Evolutionary conservation across 2,797 vertebrate species (phyloP).

Genomic region (Phrynocephalus guinanensis): DNA sequence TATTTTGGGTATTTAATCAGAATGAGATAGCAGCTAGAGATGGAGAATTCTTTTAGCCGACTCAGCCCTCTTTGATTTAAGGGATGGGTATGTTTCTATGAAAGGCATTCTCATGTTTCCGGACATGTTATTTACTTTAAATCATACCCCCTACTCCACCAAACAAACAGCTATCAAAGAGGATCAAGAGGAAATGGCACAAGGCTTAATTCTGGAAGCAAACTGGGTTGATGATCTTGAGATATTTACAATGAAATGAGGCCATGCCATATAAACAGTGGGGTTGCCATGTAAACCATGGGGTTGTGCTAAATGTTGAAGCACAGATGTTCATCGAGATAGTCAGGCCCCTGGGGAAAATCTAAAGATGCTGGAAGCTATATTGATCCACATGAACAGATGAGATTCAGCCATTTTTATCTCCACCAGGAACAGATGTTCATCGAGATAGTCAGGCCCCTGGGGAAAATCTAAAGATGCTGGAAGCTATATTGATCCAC

Average conservation of each 20-base stretch:
- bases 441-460: too few relatives aligned
- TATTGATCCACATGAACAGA: too few relatives aligned
- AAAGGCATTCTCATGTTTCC: not conserved
- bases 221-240: not conserved
- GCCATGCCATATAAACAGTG: not conserved
- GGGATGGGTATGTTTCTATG: not conserved
- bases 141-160: not conserved
- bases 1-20: conserved; percentile 46
- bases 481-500: too few relatives aligned
- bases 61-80: conserved; percentile 26
- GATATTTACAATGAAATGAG: not conserved
- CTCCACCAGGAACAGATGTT: too few relatives aligned
- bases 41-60: conserved; percentile 15
- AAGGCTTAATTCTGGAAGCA: not conserved
- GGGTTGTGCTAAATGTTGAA: too few relatives aligned
- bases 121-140: conserved; percentile 9
- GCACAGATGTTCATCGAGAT: too few relatives aligned
- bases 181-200: not conserved
- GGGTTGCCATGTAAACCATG: not conserved
- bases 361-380: too few relatives aligned
- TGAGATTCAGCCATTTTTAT: too few relatives aligned
- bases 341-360: too few relatives aligned
- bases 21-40: conserved; percentile 2
- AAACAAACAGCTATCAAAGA: not conserved
- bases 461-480: too few relatives aligned